phyloP scores from a whole-genome alignment of 2,113 vertebrate species.

The Ochotona princeps region DNA sequence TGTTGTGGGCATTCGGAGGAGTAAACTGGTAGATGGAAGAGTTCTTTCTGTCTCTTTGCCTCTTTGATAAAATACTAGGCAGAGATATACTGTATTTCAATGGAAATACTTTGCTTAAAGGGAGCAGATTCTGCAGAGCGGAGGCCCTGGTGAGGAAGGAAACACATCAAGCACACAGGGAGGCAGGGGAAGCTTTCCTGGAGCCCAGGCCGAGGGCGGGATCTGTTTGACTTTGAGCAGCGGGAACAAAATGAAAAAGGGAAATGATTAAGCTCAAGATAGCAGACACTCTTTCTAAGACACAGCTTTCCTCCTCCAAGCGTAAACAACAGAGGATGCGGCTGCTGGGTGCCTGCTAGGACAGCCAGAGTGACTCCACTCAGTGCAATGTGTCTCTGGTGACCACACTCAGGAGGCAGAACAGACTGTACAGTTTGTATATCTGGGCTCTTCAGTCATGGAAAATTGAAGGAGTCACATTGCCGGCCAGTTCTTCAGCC shows the following conservation, averaged over 20 bases:
- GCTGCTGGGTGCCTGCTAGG: neutral
- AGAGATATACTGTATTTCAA: neutral
- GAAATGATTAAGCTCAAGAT: neutral
- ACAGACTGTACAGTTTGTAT: neutral
- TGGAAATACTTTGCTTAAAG: neutral
- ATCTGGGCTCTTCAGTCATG: slow-evolving; percentile 42
- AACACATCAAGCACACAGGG: neutral
- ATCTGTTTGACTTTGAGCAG: neutral
- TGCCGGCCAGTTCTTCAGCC: neutral
- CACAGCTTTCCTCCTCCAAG: neutral
- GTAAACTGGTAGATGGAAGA: too few relatives aligned
- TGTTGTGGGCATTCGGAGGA: too few relatives aligned
- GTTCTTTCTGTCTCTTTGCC: too few relatives aligned
- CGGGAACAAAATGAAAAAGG: neutral
- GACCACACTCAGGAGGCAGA: neutral
- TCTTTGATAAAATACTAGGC: neutral
- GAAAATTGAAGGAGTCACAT: slow-evolving; percentile 16
- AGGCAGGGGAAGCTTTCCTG: neutral
- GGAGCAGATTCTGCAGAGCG: neutral
- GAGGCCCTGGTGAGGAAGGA: slow-evolving; percentile 29
- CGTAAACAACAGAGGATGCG: neutral
- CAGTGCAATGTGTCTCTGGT: neutral
- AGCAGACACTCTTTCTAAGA: neutral
- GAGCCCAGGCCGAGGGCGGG: neutral
- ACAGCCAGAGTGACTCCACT: neutral